A percentile compares a stretch with the other conserved stretches of the same genome.
These are phyloP conservation scores for Epirrhoe alternata DNA, from an alignment of 2,888 invertebrate genomes.

Conservation along the genomic window DNA sequence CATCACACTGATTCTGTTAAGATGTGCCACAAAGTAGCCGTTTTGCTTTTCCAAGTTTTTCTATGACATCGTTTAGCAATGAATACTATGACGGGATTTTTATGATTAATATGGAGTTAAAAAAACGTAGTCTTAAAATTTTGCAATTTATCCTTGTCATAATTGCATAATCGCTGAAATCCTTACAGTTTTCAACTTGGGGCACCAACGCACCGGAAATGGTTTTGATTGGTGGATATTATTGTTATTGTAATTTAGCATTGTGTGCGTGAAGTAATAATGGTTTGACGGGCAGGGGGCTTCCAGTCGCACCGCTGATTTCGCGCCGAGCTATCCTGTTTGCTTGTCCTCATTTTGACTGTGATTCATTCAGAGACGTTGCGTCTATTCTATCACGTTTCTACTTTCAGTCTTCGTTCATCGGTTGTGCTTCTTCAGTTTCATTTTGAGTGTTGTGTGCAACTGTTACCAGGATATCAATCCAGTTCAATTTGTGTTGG, in stretches of 20 bases:
- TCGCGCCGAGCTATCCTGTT: slow-evolving; percentile 31
- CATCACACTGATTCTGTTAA: no score
- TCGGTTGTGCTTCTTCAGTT: slow-evolving; percentile 3
- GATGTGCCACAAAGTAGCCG: no score
- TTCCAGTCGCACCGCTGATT: slow-evolving; percentile 28
- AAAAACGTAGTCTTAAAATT: neutral
- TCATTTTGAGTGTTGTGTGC: neutral
- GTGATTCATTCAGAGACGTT: neutral
- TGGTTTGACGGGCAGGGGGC: slow-evolving; percentile 19
- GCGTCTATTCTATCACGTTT: neutral
- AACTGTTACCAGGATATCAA: neutral
- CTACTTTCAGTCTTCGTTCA: neutral
- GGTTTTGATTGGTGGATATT: slow-evolving; percentile 60
- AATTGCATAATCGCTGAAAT: slow-evolving; percentile 2
- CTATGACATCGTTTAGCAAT: no score
- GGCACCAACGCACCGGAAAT: slow-evolving; percentile 62
- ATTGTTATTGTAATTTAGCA: slow-evolving; percentile 75
- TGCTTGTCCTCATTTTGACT: slow-evolving; percentile 7
- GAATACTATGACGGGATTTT: no score
- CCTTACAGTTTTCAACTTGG: slow-evolving; percentile 36
- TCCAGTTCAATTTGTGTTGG: neutral
- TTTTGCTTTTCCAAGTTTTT: no score
- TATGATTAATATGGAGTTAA: neutral
- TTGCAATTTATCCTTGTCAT: neutral
- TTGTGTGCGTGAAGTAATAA: slow-evolving; percentile 53